Conservation (phyloP, 53 echinoderm and acorn worm species). For the Luidia sarsii region DNA sequence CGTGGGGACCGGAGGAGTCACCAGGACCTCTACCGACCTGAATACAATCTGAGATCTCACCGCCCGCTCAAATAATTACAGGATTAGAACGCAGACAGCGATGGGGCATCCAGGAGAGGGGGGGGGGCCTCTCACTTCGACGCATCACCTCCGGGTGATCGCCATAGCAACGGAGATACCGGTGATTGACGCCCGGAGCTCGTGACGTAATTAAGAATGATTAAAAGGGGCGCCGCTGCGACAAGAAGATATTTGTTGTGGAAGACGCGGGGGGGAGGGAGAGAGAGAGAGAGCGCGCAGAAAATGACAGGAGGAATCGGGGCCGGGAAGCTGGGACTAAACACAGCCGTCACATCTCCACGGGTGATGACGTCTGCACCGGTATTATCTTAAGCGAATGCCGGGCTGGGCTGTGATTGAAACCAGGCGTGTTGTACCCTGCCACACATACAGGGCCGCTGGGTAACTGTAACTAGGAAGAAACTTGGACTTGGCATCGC, state of each 20-base stretch:
- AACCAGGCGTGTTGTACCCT: too few relatives aligned
- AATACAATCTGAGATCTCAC: constrained; percentile 28
- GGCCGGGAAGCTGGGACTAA: too few relatives aligned
- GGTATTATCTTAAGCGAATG: constrained; percentile 40
- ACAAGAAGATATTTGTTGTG: neutral
- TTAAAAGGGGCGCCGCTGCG: constrained; percentile 43
- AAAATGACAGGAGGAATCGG: too few relatives aligned
- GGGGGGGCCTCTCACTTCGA: constrained; percentile 10
- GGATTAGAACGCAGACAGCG: constrained; percentile 1
- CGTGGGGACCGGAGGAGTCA: too few relatives aligned
- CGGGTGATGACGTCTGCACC: constrained; percentile 17
- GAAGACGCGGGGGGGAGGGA: too few relatives aligned
- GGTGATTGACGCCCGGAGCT: constrained; percentile 47
- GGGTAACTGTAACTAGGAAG: constrained; percentile 1
- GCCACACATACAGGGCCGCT: constrained; percentile 1
- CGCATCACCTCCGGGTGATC: constrained; percentile 19
- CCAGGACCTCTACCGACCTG: too few relatives aligned
- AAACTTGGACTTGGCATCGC: constrained; percentile 11
- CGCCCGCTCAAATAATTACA: constrained; percentile 54
- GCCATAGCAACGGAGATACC: constrained; percentile 13
- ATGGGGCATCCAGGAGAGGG: too few relatives aligned
- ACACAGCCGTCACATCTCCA: constrained; percentile 36
- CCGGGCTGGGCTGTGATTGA: constrained; percentile 12
- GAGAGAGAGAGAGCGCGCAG: too few relatives aligned
- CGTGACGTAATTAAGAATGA: constrained; percentile 51